These are phyloP conservation scores for Drosophila burlai DNA, from an alignment of 1,140 invertebrate genomes.

Conservation along the genomic window DNA sequence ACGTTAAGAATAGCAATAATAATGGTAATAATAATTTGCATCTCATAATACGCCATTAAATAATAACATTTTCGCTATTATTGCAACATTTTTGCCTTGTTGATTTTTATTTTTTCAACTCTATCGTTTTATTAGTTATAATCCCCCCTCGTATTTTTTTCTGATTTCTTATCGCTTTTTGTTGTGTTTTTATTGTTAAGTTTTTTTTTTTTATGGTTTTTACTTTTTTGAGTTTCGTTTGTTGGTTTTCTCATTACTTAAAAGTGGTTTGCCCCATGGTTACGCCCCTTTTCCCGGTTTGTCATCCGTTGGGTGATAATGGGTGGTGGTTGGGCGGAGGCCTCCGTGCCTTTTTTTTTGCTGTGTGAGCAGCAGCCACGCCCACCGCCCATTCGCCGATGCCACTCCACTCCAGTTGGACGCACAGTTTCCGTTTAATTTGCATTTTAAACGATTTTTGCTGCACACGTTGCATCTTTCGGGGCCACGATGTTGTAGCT, in stretches of 20 bases:
- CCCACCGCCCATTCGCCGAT: slow-evolving; percentile 32
- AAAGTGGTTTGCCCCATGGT: slow-evolving; percentile 50
- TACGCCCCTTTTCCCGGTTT: slow-evolving; percentile 49
- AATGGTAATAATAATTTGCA: slow-evolving; percentile 74
- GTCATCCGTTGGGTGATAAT: slow-evolving; percentile 49
- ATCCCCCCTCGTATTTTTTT: slow-evolving; percentile 37
- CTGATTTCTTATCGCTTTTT: slow-evolving; percentile 10
- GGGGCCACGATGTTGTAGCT: slow-evolving; percentile 37
- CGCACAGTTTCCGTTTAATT: slow-evolving; percentile 71
- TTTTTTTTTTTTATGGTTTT: slow-evolving; percentile 21
- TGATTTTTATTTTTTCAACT: slow-evolving; percentile 22
- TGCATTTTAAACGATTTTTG: slow-evolving; percentile 84
- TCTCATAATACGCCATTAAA: slow-evolving; percentile 79
- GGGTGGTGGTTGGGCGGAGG: slow-evolving; percentile 16
- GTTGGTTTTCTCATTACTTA: slow-evolving; percentile 74
- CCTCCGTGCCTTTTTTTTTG: slow-evolving; percentile 40
- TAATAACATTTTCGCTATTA: slow-evolving; percentile 83
- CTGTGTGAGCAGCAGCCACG: slow-evolving; percentile 49
- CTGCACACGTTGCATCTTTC: slow-evolving; percentile 80
- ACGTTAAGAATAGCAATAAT: slow-evolving; percentile 73
- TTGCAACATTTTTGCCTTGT: slow-evolving; percentile 66
- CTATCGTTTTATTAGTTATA: slow-evolving; percentile 41
- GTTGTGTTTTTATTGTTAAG: slow-evolving; percentile 2
- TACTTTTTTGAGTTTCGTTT: slow-evolving; percentile 33
- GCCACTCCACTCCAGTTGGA: slow-evolving; percentile 58